Base-by-base conservation (phyloP, 2,113 vertebrate species). In the Chlorodrepanis virens region DNA sequence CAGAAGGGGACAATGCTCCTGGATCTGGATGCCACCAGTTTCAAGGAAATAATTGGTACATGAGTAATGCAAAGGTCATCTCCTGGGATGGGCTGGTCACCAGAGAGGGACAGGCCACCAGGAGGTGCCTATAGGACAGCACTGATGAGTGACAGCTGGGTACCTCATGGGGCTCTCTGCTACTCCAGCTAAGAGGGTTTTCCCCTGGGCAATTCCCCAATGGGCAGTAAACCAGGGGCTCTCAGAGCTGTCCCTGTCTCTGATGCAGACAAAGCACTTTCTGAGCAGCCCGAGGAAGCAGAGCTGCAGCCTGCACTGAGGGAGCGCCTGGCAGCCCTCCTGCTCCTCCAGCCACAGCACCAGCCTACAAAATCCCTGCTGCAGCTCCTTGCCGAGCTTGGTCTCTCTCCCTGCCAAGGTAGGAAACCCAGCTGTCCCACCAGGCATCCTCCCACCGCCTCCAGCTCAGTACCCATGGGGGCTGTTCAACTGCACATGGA, bases 11-110 rank as follows among this genome's bases (percentile, higher is more conserved):
- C 17, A 0, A 9, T 97, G 56, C 84, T 97, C 33, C 95, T 98
- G 77, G 98, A 98, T 47, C 93, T 97, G 85, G 96, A 97, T 64
- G 98, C 93, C 31, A 50, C 21, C 65, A 98, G 31, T 77, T 98
- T 98, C 87, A 97, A 96, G 83, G 97, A 98, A 83, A 98, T 98
- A 37, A 87, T 98, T 0, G 97, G 98, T 98, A 98, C 0, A 60
- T 83, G 87, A 29, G 6, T 18, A 85, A 59, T 9, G 31, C 21
- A 27, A 35, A 75, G 14, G 35, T 72, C 18, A 19, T 17, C 21
- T 44, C 47, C 57, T 37, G 76, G 19, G 20, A 31, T 4, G 6
- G 17, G 31, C 25, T 77, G 67, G 12, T 74, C 33, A 31, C 18
- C 27, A 45, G 52, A 57, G 50, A 57, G 39, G 39, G 53, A 33